phyloP scores from a whole-genome alignment of 2,888 invertebrate species.

The Hedychridium roseum region DNA sequence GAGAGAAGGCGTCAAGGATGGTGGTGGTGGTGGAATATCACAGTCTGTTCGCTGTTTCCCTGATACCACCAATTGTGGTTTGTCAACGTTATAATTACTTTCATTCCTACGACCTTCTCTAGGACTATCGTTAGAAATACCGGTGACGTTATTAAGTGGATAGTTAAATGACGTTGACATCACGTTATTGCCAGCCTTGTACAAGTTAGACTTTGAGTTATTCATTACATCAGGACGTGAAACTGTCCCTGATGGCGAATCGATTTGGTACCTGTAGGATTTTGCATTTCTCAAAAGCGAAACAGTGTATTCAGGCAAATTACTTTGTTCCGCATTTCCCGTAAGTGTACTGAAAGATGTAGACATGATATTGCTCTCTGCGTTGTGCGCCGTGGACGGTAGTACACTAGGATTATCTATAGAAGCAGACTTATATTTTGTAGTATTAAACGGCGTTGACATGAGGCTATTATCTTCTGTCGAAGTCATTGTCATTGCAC shows the following conservation, averaged over 20 bases:
- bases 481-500: constrained; percentile 12
- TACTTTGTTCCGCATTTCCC: constrained; percentile 9
- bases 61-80: constrained; percentile 19
- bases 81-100: constrained; percentile 7
- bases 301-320: constrained; percentile 15
- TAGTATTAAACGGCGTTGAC: constrained; percentile 43
- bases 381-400: constrained; percentile 33
- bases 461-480: constrained; percentile 35
- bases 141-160: constrained; percentile 24
- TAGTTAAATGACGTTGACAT: constrained; percentile 46
- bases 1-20: constrained; percentile 52
- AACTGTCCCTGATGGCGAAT: too few relatives aligned
- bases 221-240: too few relatives aligned
- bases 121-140: constrained; percentile 27
- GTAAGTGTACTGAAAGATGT: constrained; percentile 48
- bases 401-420: constrained; percentile 36
- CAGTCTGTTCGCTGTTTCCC: constrained; percentile 41
- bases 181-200: constrained; percentile 36
- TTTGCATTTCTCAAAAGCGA: constrained; percentile 12
- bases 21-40: constrained; percentile 48
- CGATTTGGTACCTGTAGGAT: constrained; percentile 10
- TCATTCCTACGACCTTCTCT: constrained; percentile 14
- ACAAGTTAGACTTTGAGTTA: constrained; percentile 18
- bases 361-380: constrained; percentile 49
- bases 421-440: constrained; percentile 36